Conservation (phyloP, 1,140 invertebrate species). For the Drosophila trapezifrons region DNA sequence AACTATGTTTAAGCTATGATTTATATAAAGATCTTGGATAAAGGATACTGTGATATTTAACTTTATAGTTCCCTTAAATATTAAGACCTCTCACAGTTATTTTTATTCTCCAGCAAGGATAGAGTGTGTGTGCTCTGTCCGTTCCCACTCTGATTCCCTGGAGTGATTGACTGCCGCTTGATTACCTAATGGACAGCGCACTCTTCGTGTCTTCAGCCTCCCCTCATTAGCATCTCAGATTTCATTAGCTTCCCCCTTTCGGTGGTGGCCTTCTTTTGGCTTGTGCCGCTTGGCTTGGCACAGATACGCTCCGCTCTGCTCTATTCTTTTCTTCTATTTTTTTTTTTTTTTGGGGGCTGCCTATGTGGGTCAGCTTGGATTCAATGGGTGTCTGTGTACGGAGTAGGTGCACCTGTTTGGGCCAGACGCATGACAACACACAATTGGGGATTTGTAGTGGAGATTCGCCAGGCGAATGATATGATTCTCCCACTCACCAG, state of each 20-base stretch:
- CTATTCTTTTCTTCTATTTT: slow-evolving; percentile 8
- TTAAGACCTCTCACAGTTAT: not conserved
- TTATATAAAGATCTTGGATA: no score
- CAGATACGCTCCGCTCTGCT: slow-evolving; percentile 7
- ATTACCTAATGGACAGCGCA: slow-evolving; percentile 33
- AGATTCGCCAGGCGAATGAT: slow-evolving; percentile 37
- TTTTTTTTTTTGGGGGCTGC: slow-evolving; percentile 23
- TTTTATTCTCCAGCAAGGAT: not conserved
- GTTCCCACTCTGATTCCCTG: not conserved
- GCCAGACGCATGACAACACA: slow-evolving; percentile 50
- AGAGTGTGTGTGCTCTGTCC: no score
- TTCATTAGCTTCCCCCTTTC: slow-evolving; percentile 37
- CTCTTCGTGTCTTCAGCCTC: slow-evolving; percentile 32
- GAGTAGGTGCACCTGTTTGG: slow-evolving; percentile 38
- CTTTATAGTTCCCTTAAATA: not conserved
- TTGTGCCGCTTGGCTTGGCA: slow-evolving; percentile 55
- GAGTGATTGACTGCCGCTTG: slow-evolving; percentile 21
- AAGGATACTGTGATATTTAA: no score
- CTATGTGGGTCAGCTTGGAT: slow-evolving; percentile 43
- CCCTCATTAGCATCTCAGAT: slow-evolving; percentile 58
- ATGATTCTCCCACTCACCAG: slow-evolving; percentile 18
- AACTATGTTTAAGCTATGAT: no score
- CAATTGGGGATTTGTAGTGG: slow-evolving; percentile 16
- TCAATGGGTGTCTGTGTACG: slow-evolving; percentile 34
- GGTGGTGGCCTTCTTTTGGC: slow-evolving; percentile 37